phyloP scores from a whole-genome alignment of 2,113 vertebrate species.

The Cyanistes caeruleus region DNA sequence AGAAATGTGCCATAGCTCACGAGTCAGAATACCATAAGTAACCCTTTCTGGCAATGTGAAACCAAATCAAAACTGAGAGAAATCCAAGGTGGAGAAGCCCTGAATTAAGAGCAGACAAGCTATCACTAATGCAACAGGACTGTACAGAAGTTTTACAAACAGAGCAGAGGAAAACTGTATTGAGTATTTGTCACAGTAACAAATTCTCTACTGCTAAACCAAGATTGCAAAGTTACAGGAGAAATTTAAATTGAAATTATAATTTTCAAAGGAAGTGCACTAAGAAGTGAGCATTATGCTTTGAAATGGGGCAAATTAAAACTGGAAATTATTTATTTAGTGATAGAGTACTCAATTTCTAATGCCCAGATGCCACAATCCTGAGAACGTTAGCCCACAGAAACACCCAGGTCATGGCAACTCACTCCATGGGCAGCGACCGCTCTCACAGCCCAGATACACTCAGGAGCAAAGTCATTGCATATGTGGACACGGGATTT shows the following conservation, averaged over 20 bases:
- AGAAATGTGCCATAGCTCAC: background rate
- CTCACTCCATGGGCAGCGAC: rapidly evolving
- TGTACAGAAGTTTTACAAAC: background rate
- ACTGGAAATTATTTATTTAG: background rate
- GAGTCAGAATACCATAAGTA: background rate
- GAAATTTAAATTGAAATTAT: background rate
- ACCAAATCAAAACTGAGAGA: background rate
- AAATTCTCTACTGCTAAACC: background rate
- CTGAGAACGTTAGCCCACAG: background rate
- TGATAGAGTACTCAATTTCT: background rate
- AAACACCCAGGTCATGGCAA: background rate
- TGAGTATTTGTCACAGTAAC: background rate
- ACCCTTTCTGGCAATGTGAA: background rate
- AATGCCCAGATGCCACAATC: background rate
- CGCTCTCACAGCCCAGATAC: background rate
- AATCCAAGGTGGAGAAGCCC: background rate
- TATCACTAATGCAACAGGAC: background rate
- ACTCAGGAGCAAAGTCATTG: background rate
- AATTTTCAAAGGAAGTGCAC: background rate
- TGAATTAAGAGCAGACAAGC: background rate
- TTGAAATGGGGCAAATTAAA: background rate
- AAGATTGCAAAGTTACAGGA: background rate
- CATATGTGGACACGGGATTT: rapidly evolving
- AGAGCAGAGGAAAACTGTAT: background rate
- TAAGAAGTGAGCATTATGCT: background rate